Evolutionary conservation across 2,113 vertebrate species (phyloP).

Genomic region (Mormoops blainvillei): DNA sequence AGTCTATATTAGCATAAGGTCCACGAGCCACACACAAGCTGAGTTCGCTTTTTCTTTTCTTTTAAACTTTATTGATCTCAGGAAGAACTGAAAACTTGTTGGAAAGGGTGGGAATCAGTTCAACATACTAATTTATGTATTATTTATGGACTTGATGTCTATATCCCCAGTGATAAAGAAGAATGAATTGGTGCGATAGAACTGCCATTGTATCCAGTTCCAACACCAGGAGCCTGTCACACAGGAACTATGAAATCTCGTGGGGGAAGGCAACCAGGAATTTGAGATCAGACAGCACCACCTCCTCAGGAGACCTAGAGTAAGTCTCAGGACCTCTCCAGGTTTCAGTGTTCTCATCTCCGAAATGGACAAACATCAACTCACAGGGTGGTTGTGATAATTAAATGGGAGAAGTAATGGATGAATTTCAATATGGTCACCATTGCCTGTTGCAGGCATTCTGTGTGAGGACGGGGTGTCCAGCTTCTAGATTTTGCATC

Average conservation of each 20-base stretch:
- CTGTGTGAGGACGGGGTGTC: neutral
- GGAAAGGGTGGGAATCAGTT: constrained; percentile 56
- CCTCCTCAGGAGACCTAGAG: neutral
- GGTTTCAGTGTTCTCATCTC: neutral
- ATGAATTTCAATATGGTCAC: neutral
- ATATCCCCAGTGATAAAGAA: neutral
- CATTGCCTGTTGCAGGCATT: neutral
- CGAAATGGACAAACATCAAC: neutral
- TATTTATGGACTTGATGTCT: constrained; percentile 47
- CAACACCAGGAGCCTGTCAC: neutral
- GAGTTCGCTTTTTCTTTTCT: constrained; percentile 59
- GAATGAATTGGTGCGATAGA: neutral
- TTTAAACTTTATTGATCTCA: constrained; percentile 68
- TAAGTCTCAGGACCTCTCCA: neutral
- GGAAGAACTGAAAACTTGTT: constrained; percentile 36
- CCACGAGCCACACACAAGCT: constrained; percentile 21
- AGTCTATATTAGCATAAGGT: neutral
- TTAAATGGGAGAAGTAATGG: neutral
- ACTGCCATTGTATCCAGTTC: neutral
- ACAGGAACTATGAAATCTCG: neutral
- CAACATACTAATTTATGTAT: constrained; percentile 59
- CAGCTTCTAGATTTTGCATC: neutral
- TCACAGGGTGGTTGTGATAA: neutral
- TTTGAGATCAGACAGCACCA: neutral
- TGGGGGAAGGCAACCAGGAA: fast-evolving